Percentiles rank a stretch among this genome's conserved stretches.
phyloP scores from a whole-genome alignment of 2,113 vertebrate genomes.

The Seriola aureovittata region DNA sequence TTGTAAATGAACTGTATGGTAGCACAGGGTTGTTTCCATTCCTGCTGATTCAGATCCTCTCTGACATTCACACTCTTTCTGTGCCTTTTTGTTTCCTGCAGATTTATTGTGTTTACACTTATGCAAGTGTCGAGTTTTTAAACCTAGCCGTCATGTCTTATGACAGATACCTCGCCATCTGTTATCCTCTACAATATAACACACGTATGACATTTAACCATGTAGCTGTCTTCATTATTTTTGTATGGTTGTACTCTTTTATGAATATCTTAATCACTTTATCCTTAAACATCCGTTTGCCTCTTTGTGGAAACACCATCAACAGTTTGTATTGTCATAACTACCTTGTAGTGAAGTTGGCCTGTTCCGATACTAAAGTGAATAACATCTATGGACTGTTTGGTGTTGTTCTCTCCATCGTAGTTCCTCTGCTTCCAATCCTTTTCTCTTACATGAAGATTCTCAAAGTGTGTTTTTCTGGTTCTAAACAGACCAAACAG shows the following conservation, averaged over 20 bases:
- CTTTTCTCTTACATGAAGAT: slow-evolving; percentile 38
- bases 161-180: slow-evolving; percentile 30
- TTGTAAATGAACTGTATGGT: slow-evolving; percentile 71
- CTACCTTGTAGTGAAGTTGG: slow-evolving; percentile 37
- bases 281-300: slow-evolving; percentile 6
- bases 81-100: slow-evolving; percentile 43
- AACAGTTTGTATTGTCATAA: slow-evolving; percentile 58
- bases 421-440: slow-evolving; percentile 34
- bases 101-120: slow-evolving; percentile 69
- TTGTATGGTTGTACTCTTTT: slow-evolving; percentile 61
- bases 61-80: slow-evolving; percentile 37
- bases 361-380: slow-evolving; percentile 22
- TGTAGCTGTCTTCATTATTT: accelerated
- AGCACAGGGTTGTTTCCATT: slow-evolving; percentile 31
- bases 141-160: slow-evolving; percentile 58
- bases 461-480: slow-evolving; percentile 5
- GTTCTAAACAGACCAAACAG: slow-evolving; percentile 10
- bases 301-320: slow-evolving; percentile 39
- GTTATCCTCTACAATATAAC: slow-evolving; percentile 21
- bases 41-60: slow-evolving; percentile 24
- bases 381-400: slow-evolving; percentile 53
- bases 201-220: not conserved
- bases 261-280: not conserved
- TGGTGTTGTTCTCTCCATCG: not conserved
- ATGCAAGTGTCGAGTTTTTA: slow-evolving; percentile 52